Conservation (phyloP, 2,888 invertebrate genomes). For the Phania funesta region DNA sequence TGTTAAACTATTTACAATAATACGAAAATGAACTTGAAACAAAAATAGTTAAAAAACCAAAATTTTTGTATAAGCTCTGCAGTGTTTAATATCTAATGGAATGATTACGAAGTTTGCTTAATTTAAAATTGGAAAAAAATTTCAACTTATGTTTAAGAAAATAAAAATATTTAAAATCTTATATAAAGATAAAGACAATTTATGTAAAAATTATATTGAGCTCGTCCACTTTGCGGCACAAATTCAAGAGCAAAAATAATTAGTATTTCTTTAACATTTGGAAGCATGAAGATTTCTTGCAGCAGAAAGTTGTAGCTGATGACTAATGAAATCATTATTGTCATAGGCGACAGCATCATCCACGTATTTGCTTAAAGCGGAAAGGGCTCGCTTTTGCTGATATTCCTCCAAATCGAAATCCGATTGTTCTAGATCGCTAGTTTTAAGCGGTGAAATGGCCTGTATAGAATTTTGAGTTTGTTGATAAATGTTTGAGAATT, state of each 20-base stretch:
- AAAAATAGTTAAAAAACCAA: neutral
- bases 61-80: neutral
- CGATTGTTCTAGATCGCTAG: slow-evolving; percentile 76
- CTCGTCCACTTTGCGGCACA: no score
- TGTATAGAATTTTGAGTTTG: slow-evolving; percentile 70
- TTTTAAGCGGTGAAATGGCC: slow-evolving; percentile 34
- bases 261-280: no score
- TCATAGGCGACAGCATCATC: slow-evolving; percentile 65
- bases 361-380: slow-evolving; percentile 68
- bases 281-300: no score
- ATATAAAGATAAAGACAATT: no score
- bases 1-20: neutral
- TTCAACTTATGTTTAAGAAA: no score
- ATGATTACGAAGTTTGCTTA: no score
- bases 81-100: neutral
- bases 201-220: no score
- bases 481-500: slow-evolving; percentile 74
- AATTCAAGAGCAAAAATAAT: no score
- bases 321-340: slow-evolving; percentile 26
- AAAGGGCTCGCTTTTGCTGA: slow-evolving; percentile 71
- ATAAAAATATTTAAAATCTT: no score
- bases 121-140: no score
- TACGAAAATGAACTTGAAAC: neutral
- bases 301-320: no score
- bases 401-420: slow-evolving; percentile 73